Evolutionary conservation across 2,113 vertebrate species (phyloP).

Genomic region (Syrrhaptes paradoxus): DNA sequence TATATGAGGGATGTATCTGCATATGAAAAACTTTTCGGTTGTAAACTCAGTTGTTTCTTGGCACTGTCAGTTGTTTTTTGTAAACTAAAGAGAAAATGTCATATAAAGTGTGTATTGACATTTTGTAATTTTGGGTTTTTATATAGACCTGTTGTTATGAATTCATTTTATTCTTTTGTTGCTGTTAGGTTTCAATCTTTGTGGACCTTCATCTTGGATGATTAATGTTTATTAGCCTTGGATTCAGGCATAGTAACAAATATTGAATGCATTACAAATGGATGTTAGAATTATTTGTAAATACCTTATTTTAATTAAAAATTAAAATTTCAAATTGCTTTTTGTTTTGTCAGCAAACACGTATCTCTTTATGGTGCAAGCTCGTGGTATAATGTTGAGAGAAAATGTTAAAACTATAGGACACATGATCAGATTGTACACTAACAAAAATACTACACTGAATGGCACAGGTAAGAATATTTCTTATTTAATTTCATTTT

Average conservation of each 20-base stretch:
- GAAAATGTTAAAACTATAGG: slow-evolving; percentile 96
- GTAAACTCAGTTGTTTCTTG: neutral
- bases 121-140: neutral
- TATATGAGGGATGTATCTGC: neutral
- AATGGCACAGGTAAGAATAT: slow-evolving; percentile 90
- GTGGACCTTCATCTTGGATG: neutral
- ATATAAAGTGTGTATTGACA: neutral
- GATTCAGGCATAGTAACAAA: neutral
- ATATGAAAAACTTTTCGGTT: neutral
- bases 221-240: neutral
- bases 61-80: neutral
- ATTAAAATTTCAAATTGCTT: neutral
- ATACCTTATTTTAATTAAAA: slow-evolving; percentile 1
- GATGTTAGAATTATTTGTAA: neutral
- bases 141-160: neutral
- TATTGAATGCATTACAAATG: neutral
- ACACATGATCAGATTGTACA: slow-evolving; percentile 93
- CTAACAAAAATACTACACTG: slow-evolving; percentile 92
- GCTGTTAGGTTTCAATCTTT: neutral
- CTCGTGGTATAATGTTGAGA: slow-evolving; percentile 94
- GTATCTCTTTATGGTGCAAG: slow-evolving; percentile 98
- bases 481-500: neutral
- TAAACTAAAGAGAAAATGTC: neutral
- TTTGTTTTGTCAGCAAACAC: slow-evolving; percentile 87
- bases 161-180: neutral